phyloP scores from a whole-genome alignment of 2,113 vertebrate species.

The Nesoenas mayeri region DNA sequence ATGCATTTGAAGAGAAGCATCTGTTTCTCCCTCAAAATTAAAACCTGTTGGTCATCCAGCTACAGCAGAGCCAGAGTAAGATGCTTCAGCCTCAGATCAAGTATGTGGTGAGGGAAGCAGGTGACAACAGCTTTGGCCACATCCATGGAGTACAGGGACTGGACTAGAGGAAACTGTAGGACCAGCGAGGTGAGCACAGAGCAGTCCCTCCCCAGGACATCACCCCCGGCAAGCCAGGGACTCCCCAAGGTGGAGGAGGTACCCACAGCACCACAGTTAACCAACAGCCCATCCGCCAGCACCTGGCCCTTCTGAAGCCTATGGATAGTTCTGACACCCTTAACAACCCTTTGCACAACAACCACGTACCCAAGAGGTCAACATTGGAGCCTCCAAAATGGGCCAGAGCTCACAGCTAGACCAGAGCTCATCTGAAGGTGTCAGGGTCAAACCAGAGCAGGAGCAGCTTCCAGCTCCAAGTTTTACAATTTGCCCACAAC shows the following conservation, averaged over 20 bases:
- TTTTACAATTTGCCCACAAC: background rate
- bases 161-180: background rate
- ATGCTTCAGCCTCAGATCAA: background rate
- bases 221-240: background rate
- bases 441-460: background rate
- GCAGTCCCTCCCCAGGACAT: background rate
- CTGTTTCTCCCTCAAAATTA: background rate
- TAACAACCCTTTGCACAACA: background rate
- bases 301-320: background rate
- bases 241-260: background rate
- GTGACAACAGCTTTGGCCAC: background rate
- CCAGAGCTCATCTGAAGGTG: background rate
- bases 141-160: background rate
- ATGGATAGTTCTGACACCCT: background rate
- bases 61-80: background rate
- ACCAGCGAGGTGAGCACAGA: background rate
- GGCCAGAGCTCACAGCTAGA: background rate
- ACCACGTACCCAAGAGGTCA: background rate
- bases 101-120: background rate
- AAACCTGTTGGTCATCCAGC: background rate
- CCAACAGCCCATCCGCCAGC: background rate
- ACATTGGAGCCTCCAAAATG: background rate
- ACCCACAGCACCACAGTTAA: fast-evolving
- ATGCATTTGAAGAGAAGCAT: background rate
- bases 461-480: background rate